These are phyloP conservation scores for Caenorhabditis inopinata DNA, from an alignment of 1,140 invertebrate genomes.

Conservation along the genomic window DNA sequence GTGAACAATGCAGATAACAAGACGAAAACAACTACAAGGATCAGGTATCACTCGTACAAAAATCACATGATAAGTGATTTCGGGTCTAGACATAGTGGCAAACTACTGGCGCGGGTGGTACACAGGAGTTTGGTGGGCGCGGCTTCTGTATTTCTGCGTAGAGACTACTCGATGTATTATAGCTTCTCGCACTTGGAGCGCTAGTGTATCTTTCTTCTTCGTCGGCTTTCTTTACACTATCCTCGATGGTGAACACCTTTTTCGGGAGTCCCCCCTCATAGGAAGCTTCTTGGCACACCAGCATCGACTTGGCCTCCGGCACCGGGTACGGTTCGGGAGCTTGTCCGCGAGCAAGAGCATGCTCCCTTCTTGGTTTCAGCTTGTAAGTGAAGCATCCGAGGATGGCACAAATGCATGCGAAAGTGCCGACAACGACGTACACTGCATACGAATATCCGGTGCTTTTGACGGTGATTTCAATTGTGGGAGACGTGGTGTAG, in stretches of 20 bases:
- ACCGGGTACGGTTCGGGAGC: not conserved
- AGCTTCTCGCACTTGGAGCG: not conserved
- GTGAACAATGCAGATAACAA: no score
- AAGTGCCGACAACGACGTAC: no score
- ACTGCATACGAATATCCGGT: not conserved
- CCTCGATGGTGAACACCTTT: slow-evolving; percentile 21
- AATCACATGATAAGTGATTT: no score
- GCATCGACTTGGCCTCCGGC: not conserved
- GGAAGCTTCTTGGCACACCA: not conserved
- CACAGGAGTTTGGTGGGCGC: not conserved
- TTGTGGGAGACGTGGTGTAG: not conserved
- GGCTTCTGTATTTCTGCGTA: not conserved
- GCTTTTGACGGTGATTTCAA: not conserved
- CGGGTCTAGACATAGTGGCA: not conserved
- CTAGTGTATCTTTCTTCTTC: not conserved
- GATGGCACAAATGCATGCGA: not conserved
- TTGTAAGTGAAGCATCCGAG: not conserved
- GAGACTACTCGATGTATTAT: not conserved
- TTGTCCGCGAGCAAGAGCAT: not conserved
- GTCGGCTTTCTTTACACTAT: not conserved
- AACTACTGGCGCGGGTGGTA: not conserved
- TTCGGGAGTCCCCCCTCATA: not conserved
- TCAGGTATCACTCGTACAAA: no score
- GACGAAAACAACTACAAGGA: no score
- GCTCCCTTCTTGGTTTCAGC: not conserved